These are phyloP conservation scores for Bubo blakistoni DNA, from an alignment of 2,113 vertebrate species.

Conservation along the genomic window DNA sequence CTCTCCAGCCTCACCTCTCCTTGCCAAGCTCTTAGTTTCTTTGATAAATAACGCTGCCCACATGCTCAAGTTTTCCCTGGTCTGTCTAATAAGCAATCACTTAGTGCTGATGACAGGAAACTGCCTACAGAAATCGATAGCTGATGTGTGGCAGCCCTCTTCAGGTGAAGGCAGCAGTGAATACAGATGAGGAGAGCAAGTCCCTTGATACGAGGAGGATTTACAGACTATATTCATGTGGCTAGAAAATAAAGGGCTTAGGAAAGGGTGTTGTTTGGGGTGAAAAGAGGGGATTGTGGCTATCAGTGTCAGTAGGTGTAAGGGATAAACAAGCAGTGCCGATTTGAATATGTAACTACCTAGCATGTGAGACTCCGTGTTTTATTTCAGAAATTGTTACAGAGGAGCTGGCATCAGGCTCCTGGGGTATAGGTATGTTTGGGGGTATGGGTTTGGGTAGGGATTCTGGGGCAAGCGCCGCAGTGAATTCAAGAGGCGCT, in stretches of 20 bases:
- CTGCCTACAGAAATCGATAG: neutral
- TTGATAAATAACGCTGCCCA: neutral
- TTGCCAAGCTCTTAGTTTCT: neutral
- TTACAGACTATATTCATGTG: neutral
- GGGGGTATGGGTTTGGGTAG: neutral
- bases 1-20: neutral
- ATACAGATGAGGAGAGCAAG: neutral
- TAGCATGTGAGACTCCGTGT: rapidly evolving
- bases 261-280: neutral
- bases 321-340: neutral
- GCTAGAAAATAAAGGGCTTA: neutral
- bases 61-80: neutral
- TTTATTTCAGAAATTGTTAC: neutral
- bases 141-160: neutral
- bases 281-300: neutral
- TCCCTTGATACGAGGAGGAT: neutral
- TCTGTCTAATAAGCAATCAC: neutral
- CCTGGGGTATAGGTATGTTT: neutral
- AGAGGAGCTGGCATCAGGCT: neutral
- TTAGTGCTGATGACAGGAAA: conserved; percentile 1
- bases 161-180: neutral
- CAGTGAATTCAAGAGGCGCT: neutral
- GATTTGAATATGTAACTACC: neutral
- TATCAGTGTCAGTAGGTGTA: neutral
- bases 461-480: neutral